phyloP scores from a whole-genome alignment of 2,113 vertebrate genomes.

The Paraplagusia blochii region DNA sequence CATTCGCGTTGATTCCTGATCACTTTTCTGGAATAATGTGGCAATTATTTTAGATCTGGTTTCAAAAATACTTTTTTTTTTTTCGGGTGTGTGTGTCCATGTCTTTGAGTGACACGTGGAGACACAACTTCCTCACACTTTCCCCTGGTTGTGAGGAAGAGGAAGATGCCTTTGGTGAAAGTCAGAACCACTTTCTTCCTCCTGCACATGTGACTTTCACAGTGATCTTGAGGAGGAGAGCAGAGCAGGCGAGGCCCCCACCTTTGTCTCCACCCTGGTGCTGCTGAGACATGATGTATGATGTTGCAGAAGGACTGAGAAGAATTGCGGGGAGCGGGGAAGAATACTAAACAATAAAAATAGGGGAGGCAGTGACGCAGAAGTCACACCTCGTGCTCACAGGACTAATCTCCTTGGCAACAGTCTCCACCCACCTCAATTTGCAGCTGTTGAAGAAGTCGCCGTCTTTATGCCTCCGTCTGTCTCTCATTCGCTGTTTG shows the following conservation, averaged over 20 bases:
- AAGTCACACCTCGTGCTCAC: conserved; percentile 58
- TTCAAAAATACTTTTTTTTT: not conserved
- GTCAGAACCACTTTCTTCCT: conserved; percentile 31
- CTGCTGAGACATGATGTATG: conserved; percentile 25
- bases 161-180: conserved; percentile 33
- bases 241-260: conserved; percentile 4
- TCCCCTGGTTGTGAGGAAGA: conserved; percentile 47
- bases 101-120: conserved; percentile 39
- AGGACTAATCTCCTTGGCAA: conserved; percentile 70
- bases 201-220: conserved; percentile 49
- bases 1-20: too few species aligned
- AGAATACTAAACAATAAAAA: conserved; percentile 32
- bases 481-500: conserved; percentile 46
- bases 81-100: not conserved
- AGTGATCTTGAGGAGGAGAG: conserved; percentile 30
- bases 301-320: conserved; percentile 16
- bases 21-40: too few species aligned
- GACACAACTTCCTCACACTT: conserved; percentile 52
- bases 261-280: conserved; percentile 26
- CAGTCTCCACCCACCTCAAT: conserved; percentile 43
- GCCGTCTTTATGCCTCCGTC: conserved; percentile 21
- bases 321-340: conserved; percentile 20
- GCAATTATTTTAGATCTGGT: too few species aligned
- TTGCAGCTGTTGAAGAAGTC: conserved; percentile 39
- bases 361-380: conserved; percentile 33